Percentiles rank a stretch among this genome's conserved stretches.
Evolutionary conservation across 1,140 invertebrate genomes (phyloP).

Genomic region (Ephestia elutella): DNA sequence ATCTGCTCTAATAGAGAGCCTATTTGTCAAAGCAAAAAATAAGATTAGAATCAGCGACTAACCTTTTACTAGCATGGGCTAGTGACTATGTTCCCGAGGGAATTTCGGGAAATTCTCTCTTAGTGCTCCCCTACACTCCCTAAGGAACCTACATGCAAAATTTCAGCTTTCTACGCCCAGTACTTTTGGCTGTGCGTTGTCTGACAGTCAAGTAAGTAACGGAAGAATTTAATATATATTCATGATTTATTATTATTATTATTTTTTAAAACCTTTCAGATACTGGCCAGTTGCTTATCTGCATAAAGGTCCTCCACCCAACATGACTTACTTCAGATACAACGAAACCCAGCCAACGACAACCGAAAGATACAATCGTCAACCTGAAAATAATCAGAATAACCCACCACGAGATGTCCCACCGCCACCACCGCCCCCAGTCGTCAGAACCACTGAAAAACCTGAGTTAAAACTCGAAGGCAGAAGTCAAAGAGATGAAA

Average conservation of each 20-base stretch:
- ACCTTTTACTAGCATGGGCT: too few relatives aligned
- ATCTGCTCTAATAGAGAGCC: too few relatives aligned
- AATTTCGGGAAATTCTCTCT: too few relatives aligned
- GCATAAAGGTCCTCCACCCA: slow-evolving; percentile 69
- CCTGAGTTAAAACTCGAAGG: slow-evolving; percentile 24
- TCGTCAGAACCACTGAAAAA: slow-evolving; percentile 13
- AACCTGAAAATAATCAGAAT: slow-evolving; percentile 25
- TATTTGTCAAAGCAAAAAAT: too few relatives aligned
- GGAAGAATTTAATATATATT: too few relatives aligned
- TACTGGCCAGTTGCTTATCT: slow-evolving; percentile 73
- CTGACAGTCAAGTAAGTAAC: too few relatives aligned
- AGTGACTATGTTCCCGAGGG: too few relatives aligned
- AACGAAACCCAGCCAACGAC: slow-evolving; percentile 50
- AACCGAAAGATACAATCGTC: slow-evolving; percentile 12
- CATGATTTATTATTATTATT: neutral
- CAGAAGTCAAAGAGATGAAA: slow-evolving; percentile 37
- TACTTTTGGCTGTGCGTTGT: too few relatives aligned
- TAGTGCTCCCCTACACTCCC: too few relatives aligned
- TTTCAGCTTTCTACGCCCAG: too few relatives aligned
- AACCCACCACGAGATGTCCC: slow-evolving; percentile 6
- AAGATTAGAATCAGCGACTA: too few relatives aligned
- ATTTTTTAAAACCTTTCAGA: slow-evolving; percentile 34
- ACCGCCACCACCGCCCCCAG: slow-evolving; percentile 7
- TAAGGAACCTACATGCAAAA: too few relatives aligned
- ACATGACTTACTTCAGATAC: slow-evolving; percentile 66